Conservation (phyloP, 2,888 invertebrate genomes). For the Crocallis elinguaria region DNA sequence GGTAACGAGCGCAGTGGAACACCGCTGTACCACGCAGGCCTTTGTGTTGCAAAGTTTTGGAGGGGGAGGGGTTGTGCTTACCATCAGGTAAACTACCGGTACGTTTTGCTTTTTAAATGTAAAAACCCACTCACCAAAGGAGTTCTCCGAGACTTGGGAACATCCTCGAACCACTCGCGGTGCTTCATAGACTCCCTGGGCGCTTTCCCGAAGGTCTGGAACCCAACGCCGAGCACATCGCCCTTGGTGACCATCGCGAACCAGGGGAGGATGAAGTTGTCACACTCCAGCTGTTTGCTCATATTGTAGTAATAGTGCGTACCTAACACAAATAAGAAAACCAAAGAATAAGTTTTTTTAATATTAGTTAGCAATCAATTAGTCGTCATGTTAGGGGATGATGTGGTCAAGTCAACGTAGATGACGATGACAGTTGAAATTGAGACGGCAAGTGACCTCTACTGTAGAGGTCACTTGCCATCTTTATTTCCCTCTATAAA, state of each 20-base stretch:
- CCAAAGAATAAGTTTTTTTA: conserved; percentile 41
- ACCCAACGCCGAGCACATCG: conserved; percentile 63
- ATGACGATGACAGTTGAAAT: too few species aligned
- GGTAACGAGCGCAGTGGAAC: too few species aligned
- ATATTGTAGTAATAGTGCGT: conserved; percentile 71
- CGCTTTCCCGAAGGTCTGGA: conserved; percentile 59
- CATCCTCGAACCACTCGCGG: conserved; percentile 61
- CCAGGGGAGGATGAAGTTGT: conserved; percentile 59
- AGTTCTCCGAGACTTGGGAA: conserved; percentile 38
- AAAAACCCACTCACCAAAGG: conserved; percentile 50
- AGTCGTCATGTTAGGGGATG: too few species aligned
- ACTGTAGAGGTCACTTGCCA: too few species aligned
- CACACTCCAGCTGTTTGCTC: conserved; percentile 58
- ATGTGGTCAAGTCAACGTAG: too few species aligned
- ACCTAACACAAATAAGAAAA: conserved; percentile 58
- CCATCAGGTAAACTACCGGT: too few species aligned
- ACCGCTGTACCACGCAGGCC: too few species aligned
- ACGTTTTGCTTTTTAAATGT: too few species aligned
- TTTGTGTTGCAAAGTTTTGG: too few species aligned
- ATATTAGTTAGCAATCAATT: background rate
- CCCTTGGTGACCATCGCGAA: conserved; percentile 61
- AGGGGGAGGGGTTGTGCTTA: too few species aligned
- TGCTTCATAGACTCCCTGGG: conserved; percentile 39
- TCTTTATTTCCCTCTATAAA: too few species aligned
- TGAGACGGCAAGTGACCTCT: too few species aligned